These are phyloP conservation scores for Drosophila lini DNA, from an alignment of 1,140 invertebrate genomes.

Conservation along the genomic window DNA sequence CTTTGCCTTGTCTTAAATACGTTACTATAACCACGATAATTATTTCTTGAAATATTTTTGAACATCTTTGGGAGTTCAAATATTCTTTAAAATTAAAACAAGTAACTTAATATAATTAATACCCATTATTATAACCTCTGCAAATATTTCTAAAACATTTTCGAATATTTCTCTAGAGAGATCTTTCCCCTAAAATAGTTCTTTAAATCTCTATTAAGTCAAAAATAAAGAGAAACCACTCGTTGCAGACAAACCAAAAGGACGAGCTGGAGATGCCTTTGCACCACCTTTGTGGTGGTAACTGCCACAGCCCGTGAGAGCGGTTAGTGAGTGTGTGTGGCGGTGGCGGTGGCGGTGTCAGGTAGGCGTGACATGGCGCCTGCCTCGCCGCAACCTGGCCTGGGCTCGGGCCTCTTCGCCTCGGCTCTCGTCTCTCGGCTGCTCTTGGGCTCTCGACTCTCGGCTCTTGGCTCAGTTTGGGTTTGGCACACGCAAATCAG, in stretches of 20 bases:
- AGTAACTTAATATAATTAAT: too few relatives aligned
- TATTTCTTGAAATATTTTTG: too few relatives aligned
- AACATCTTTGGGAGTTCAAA: too few relatives aligned
- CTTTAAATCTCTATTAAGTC: too few relatives aligned
- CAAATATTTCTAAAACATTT: too few relatives aligned
- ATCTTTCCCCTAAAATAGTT: too few relatives aligned
- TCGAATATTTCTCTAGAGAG: too few relatives aligned
- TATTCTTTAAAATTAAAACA: too few relatives aligned
- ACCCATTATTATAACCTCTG: too few relatives aligned
- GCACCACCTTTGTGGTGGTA: conserved; percentile 3
- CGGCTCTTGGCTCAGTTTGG: conserved; percentile 7
- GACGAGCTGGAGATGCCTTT: neutral
- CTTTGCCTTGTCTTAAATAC: too few relatives aligned
- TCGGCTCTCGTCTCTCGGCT: neutral
- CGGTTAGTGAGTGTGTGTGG: neutral
- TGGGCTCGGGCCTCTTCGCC: neutral
- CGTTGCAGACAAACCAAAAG: neutral
- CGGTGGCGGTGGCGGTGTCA: conserved; percentile 3
- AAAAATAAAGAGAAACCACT: neutral
- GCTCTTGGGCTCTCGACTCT: neutral
- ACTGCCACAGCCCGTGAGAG: neutral
- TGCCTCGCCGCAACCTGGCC: conserved; percentile 9
- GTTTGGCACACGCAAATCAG: conserved; percentile 70
- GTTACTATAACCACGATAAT: too few relatives aligned
- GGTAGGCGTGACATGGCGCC: conserved; percentile 45